Evolutionary conservation across 2,888 invertebrate genomes (phyloP).

Genomic region (Imbricaverruca yamaguchii): DNA sequence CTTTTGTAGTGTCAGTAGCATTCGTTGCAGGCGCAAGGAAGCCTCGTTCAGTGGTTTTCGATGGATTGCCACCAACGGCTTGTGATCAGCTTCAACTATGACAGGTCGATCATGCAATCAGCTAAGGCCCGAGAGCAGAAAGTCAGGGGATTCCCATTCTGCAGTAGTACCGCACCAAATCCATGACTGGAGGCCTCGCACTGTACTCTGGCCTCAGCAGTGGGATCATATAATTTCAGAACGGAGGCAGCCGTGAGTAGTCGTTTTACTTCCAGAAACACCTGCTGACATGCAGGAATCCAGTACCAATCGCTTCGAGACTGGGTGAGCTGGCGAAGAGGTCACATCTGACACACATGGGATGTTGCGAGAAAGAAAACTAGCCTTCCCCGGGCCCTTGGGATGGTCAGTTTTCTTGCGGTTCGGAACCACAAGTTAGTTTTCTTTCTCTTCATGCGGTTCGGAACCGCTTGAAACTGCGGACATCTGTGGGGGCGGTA

Average conservation of each 20-base stretch:
- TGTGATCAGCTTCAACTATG: not conserved
- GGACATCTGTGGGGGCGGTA: not conserved
- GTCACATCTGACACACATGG: not conserved
- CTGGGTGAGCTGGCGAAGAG: not conserved
- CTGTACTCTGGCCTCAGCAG: not conserved
- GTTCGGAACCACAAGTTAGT: no score
- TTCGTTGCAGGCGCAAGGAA: not conserved
- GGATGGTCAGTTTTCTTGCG: no score
- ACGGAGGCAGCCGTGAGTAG: not conserved
- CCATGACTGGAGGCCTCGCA: not conserved
- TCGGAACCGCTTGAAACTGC: not conserved
- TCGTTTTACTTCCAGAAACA: not conserved
- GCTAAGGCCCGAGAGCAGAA: not conserved
- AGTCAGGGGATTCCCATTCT: not conserved
- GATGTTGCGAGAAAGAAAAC: not conserved
- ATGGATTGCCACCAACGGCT: not conserved
- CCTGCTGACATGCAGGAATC: not conserved
- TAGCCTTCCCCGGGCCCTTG: not conserved
- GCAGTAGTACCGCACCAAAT: not conserved
- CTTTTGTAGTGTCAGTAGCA: not conserved
- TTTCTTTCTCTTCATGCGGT: no score
- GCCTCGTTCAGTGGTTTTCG: not conserved
- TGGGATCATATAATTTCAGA: not conserved
- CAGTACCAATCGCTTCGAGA: not conserved
- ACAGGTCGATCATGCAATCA: not conserved